Percentiles rank a stretch among this genome's conserved stretches.
Conservation (phyloP, 2,888 invertebrate genomes). For the Latrodectus elegans region DNA sequence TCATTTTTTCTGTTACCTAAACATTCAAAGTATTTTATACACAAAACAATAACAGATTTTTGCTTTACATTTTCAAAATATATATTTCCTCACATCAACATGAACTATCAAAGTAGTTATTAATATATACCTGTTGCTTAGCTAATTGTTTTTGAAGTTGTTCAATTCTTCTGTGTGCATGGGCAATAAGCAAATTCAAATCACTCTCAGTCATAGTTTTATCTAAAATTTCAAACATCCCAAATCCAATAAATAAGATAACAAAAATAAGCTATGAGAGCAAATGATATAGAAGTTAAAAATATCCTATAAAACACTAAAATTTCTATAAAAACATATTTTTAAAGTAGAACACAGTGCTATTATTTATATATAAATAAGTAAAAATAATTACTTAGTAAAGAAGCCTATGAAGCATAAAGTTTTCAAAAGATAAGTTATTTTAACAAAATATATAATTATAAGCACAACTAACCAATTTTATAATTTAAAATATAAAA, state of each 20-base stretch:
- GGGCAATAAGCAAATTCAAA: constrained; percentile 85
- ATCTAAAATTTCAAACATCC: constrained; percentile 62
- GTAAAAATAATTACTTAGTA: too few species aligned
- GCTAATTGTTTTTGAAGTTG: constrained; percentile 86
- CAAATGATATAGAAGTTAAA: not conserved
- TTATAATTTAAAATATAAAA: not conserved
- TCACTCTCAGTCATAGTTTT: constrained; percentile 80
- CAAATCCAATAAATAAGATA: not conserved
- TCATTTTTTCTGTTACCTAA: constrained; percentile 80
- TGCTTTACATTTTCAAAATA: not conserved
- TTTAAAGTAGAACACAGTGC: too few species aligned
- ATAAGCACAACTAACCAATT: not conserved
- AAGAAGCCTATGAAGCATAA: too few species aligned
- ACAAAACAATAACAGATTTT: not conserved
- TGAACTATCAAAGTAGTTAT: not conserved
- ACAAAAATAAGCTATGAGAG: not conserved
- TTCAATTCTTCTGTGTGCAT: constrained; percentile 85
- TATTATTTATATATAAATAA: too few species aligned
- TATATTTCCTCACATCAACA: too few species aligned
- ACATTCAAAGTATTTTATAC: not conserved
- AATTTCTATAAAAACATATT: too few species aligned
- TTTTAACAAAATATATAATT: not conserved
- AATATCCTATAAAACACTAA: too few species aligned
- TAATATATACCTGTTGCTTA: constrained; percentile 79
- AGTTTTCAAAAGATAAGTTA: not conserved